Evolutionary conservation across 1,140 invertebrate genomes (phyloP).

Genomic region (Caenorhabditis inopinata): DNA sequence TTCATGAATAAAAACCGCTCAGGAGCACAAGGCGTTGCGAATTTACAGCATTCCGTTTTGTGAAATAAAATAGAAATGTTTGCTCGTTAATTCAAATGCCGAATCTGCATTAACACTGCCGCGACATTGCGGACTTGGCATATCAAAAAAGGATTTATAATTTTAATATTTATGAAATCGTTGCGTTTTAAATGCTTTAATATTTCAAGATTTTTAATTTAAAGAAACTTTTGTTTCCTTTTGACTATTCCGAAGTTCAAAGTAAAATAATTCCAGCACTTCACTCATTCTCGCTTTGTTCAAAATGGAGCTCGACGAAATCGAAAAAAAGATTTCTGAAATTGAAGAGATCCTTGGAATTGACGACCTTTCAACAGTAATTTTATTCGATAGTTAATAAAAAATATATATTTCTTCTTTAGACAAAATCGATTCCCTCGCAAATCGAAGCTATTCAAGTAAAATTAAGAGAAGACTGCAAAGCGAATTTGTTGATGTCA

Average conservation of each 20-base stretch:
- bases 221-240: too few relatives aligned
- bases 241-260: too few relatives aligned
- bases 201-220: too few relatives aligned
- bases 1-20: not conserved
- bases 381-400: not conserved
- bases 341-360: slow-evolving; percentile 1
- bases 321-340: not conserved
- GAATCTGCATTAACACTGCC: too few relatives aligned
- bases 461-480: not conserved
- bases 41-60: not conserved
- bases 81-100: not conserved
- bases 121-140: too few relatives aligned
- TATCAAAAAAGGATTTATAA: too few relatives aligned
- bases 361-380: not conserved
- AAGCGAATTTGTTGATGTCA: not conserved
- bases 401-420: not conserved
- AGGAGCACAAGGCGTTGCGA: not conserved
- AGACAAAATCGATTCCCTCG: not conserved
- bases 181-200: too few relatives aligned
- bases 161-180: too few relatives aligned
- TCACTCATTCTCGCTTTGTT: not conserved
- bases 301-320: not conserved
- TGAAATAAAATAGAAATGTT: too few relatives aligned
- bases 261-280: not conserved
- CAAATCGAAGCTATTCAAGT: not conserved